Base-by-base conservation (phyloP, 2,888 invertebrate species). In the Theodoxus fluviatilis region DNA sequence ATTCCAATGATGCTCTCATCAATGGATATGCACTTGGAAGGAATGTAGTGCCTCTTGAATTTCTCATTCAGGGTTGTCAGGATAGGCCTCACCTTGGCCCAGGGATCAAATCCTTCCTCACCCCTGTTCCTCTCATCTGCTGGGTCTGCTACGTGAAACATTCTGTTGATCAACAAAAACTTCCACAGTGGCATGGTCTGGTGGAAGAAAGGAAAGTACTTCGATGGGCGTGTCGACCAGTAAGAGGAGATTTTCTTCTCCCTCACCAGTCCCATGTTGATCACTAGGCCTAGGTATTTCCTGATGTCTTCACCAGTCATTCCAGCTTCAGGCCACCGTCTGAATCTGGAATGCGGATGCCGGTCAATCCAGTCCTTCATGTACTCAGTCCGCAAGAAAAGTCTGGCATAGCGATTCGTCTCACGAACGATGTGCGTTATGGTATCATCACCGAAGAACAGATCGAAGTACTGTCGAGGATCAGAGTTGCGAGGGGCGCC, bases 1-100 rank as follows among this genome's bases (percentile, higher is more conserved):
- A 71, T 71, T 7, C 71, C 71, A 15, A 69, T 69, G 65, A 71
- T 63, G 38, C 64, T 67, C 28, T 71, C 71, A 63, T 71, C 63
- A 3, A 67, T 40, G 7, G 52, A 49, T 1, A 71, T 63, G 25
- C 49, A 7, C 22, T 18, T 18, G 12, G 65, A 33, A 28, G 71
- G 71, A 7, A 35, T 47, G 67, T 67, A 71, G 38, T 28, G 49
- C 43, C 33, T 61, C 38, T 68, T 71, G 40, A 63, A 61, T n/a
- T 9, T 40, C 43, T 18, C 12, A 43, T 68, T 71, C 12, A 68
- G 6, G 4, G 22, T n/a, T 22, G 64, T 68, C 2, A 68, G 66
- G 12, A 68, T 49, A 47, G 68, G 59, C 15, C 66, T 61, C 6
- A 65, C 49, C 65, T 71, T 71, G 18, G 18, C 12, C 68, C 68